Evolutionary conservation across 1,140 invertebrate genomes (phyloP), one percentile per base, ranked within the genome.

Genomic region (Zaprionus vittiger): DNA sequence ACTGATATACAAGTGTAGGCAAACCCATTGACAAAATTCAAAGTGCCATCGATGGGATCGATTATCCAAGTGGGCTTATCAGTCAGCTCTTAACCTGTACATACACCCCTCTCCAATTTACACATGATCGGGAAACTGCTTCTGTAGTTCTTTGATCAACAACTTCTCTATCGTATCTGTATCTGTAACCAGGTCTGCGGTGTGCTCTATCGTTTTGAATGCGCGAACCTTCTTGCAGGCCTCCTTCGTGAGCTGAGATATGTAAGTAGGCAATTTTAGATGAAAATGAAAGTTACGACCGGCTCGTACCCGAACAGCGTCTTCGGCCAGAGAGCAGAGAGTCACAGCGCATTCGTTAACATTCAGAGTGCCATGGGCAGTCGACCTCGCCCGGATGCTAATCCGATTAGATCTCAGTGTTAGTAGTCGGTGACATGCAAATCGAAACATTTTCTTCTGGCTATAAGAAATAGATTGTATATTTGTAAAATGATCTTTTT

Each of bases 61-160:
- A 99, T 98, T 59, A 99, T 97, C 98, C 98, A 99, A 7, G 98
- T 99, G 5, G 98, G 98, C 15, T 94, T 95, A 92, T 98, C 95
- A 3, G 97, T 98, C n/a, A 99, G 93, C 63, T 95, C 93, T 73
- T 95, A 94, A 92, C 96, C 96, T 22, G 93, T 93, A 24, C 96
- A 96, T 17, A 93, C 93, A 24, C 69, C 93, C 98, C 94, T 99
- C 99, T 1, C 98, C 98, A 80, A 99, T 99, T 92, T 99, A 99
- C 91, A 95, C 96, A 92, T 99, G 98, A 70, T 95, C 94, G 2
- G 98, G 97, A 94, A 96, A 99, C 80, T 95, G 94, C 57, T 94
- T 93, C 12, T 94, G 94, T 37, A 99, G 93, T 28, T 95, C 96
- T 7, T 94, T 92, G 22, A 98, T 96, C 4, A 99, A 93, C 24